Conservation (phyloP, 2,888 invertebrate species). For the Mythimna vitellina region DNA sequence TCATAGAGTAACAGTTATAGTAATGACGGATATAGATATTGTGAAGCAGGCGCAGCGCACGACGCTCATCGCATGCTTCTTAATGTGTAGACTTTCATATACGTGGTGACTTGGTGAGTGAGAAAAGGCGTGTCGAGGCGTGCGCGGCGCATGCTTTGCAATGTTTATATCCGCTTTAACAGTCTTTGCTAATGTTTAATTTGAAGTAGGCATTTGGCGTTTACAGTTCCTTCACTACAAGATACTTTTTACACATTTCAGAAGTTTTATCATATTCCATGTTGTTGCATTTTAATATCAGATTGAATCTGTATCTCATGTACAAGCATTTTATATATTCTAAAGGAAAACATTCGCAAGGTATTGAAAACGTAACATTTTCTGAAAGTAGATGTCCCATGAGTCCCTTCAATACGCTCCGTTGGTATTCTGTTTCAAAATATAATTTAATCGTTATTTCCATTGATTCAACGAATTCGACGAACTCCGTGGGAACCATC, state of each 20-base stretch:
- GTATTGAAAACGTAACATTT: constrained; percentile 42
- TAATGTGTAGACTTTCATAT: too few relatives aligned
- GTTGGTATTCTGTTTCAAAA: constrained; percentile 46
- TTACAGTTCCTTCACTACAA: constrained; percentile 38
- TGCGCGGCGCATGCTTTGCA: too few relatives aligned
- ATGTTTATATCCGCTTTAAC: not conserved
- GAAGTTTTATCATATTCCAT: constrained; percentile 10
- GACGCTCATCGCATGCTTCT: too few relatives aligned
- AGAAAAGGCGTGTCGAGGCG: too few relatives aligned
- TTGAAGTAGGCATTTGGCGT: not conserved
- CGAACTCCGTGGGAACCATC: constrained; percentile 38
- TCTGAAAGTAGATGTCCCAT: constrained; percentile 29
- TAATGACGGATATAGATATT: not conserved
- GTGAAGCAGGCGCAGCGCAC: too few relatives aligned
- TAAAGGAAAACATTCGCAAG: constrained; percentile 54
- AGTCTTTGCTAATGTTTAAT: not conserved
- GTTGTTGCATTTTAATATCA: constrained; percentile 47
- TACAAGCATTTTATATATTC: constrained; percentile 43
- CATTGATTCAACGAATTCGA: constrained; percentile 44
- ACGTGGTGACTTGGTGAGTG: too few relatives aligned
- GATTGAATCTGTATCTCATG: constrained; percentile 40
- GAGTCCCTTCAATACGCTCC: constrained; percentile 27
- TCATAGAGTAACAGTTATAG: not conserved
- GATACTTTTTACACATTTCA: constrained; percentile 7
- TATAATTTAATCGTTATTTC: constrained; percentile 46